Conservation (phyloP, 2,888 invertebrate species). For the Cyrtodaria siliqua region DNA sequence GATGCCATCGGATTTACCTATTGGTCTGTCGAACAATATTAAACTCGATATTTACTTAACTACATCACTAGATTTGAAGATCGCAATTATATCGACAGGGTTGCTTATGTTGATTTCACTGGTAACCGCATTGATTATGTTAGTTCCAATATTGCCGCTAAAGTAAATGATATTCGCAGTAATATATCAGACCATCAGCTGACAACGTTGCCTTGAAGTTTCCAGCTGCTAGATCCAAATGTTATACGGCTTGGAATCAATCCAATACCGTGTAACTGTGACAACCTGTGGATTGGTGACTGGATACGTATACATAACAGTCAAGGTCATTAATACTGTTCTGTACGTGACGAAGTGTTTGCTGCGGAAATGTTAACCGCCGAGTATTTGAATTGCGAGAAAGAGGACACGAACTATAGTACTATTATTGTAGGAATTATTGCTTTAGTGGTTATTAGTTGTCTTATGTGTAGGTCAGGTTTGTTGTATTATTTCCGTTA, state of each 20-base stretch:
- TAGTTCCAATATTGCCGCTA: not conserved
- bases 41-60: constrained; percentile 28
- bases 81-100: constrained; percentile 21
- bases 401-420: too few relatives aligned
- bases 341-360: not conserved
- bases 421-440: not conserved
- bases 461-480: not conserved
- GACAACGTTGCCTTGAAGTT: not conserved
- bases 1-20: constrained; percentile 22
- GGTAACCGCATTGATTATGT: constrained; percentile 22
- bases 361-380: too few relatives aligned
- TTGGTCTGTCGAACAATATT: constrained; percentile 26
- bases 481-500: not conserved
- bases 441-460: not conserved
- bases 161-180: not conserved
- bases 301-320: constrained; percentile 35
- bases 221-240: constrained; percentile 19
- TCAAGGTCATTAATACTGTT: constrained; percentile 7
- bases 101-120: constrained; percentile 15
- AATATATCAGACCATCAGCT: constrained; percentile 17
- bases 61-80: constrained; percentile 21
- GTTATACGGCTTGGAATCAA: constrained; percentile 21
- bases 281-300: constrained; percentile 39
- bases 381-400: not conserved
- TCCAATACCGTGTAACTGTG: constrained; percentile 33